phyloP scores from a whole-genome alignment of 2,113 vertebrate genomes.

The Caracal caracal region DNA sequence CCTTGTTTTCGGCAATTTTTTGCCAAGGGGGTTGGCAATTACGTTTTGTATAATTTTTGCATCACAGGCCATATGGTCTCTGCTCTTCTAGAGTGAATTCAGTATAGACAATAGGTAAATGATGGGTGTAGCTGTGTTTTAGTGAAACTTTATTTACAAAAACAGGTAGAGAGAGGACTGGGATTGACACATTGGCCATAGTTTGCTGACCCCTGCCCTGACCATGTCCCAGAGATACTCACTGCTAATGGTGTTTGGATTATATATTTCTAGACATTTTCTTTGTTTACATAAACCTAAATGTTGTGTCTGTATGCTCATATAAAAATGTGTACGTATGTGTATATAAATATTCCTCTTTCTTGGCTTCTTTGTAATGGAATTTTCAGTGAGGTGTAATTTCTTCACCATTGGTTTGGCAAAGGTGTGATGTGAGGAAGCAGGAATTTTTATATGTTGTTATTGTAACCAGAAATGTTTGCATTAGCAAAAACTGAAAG shows the following conservation, averaged over 20 bases:
- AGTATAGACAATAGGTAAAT: neutral
- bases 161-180: neutral
- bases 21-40: neutral
- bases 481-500: neutral
- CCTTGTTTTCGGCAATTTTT: neutral
- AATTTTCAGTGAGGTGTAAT: neutral
- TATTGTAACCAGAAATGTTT: constrained; percentile 9
- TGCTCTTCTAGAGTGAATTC: neutral
- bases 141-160: neutral
- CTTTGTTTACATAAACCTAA: neutral
- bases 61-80: neutral
- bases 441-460: neutral
- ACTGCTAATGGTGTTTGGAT: neutral
- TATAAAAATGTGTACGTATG: neutral
- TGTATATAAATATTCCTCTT: neutral
- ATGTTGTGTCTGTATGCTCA: neutral
- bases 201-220: neutral
- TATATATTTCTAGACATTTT: neutral
- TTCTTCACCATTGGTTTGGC: neutral
- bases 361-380: constrained; percentile 7
- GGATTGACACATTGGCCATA: neutral
- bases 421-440: constrained; percentile 6
- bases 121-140: neutral
- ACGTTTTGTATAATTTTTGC: neutral
- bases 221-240: neutral